phyloP scores from a whole-genome alignment of 2,888 invertebrate genomes.

The Leptopilina drosophilae region DNA sequence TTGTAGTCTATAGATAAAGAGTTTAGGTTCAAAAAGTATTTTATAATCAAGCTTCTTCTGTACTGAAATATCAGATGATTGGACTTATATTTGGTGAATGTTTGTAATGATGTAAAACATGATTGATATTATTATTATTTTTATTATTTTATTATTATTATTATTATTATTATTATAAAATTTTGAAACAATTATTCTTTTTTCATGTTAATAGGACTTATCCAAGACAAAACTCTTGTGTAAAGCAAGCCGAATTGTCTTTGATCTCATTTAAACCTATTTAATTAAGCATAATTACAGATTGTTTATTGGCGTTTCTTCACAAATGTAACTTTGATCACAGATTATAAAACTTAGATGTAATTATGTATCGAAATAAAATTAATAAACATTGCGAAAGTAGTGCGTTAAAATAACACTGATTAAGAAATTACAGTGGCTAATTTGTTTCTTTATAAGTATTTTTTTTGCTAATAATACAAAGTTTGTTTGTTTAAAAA shows the following conservation, averaged over 20 bases:
- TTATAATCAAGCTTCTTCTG: background rate
- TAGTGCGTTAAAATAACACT: background rate
- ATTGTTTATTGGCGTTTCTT: slow-evolving; percentile 17
- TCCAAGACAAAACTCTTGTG: background rate
- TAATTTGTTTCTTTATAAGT: too few relatives aligned
- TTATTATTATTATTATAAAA: too few relatives aligned
- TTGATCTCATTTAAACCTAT: slow-evolving; percentile 35
- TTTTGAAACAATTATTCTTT: slow-evolving; percentile 16
- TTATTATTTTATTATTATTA: background rate
- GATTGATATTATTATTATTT: background rate
- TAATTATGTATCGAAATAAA: slow-evolving; percentile 20
- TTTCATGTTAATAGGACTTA: slow-evolving; percentile 21
- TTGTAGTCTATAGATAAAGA: background rate
- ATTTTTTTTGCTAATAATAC: too few relatives aligned
- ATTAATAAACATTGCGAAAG: slow-evolving; percentile 2
- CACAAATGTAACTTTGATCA: slow-evolving; percentile 35
- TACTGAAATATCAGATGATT: slow-evolving; percentile 4
- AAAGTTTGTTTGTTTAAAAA: too few relatives aligned
- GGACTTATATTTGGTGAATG: slow-evolving; percentile 15
- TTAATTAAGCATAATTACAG: slow-evolving; percentile 28
- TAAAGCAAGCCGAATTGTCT: background rate
- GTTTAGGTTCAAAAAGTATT: background rate
- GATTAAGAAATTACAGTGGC: background rate
- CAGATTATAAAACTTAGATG: background rate
- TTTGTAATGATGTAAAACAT: background rate